These are phyloP conservation scores for Cosmopolites sordidus DNA, from an alignment of 2,888 invertebrate species.

Conservation along the genomic window DNA sequence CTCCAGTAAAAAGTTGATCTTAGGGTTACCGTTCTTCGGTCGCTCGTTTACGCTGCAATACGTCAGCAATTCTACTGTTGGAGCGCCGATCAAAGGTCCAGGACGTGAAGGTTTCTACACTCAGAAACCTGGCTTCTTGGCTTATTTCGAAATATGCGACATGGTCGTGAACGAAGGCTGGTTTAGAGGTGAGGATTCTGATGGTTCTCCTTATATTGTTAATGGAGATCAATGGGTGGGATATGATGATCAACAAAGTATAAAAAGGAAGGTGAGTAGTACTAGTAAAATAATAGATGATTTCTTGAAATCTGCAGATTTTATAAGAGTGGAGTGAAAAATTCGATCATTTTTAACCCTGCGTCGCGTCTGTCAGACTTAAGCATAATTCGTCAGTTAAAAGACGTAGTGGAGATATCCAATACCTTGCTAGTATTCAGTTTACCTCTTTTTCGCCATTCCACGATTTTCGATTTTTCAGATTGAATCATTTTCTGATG, in stretches of 20 bases:
- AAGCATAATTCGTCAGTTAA: too few relatives aligned
- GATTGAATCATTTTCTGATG: too few relatives aligned
- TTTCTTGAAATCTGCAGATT: too few relatives aligned
- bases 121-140: conserved; percentile 61
- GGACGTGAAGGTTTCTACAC: conserved; percentile 66
- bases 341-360: too few relatives aligned
- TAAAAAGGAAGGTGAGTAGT: conserved; percentile 63
- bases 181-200: conserved; percentile 51
- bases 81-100: conserved; percentile 56
- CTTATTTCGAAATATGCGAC: conserved; percentile 67
- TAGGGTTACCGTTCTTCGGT: conserved; percentile 72
- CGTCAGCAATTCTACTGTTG: conserved; percentile 43
- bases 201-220: conserved; percentile 63
- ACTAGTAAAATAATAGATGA: too few relatives aligned
- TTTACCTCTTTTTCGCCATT: too few relatives aligned
- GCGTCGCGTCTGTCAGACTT: too few relatives aligned
- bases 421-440: too few relatives aligned
- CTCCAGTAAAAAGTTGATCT: conserved; percentile 62
- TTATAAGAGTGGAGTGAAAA: too few relatives aligned
- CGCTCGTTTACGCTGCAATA: conserved; percentile 64
- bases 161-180: conserved; percentile 43
- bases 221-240: conserved; percentile 77
- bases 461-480: too few relatives aligned
- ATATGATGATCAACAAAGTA: conserved; percentile 66
- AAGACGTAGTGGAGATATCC: too few relatives aligned